Percentiles rank a stretch among this genome's conserved stretches.
Evolutionary conservation across 2,113 vertebrate species (phyloP).

Genomic region (Pagrus major): DNA sequence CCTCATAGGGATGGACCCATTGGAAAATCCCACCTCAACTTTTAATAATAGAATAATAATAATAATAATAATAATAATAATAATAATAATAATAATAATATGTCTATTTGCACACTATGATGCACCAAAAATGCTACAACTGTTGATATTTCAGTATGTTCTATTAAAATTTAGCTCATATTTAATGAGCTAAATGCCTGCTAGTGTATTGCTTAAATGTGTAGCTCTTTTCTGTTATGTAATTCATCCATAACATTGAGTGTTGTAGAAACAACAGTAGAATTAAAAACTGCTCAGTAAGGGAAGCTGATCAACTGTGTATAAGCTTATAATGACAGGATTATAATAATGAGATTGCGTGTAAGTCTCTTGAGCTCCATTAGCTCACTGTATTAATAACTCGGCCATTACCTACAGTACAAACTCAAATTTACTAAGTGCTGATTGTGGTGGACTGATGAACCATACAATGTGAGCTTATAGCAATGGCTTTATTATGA

Average conservation of each 20-base stretch:
- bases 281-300: neutral
- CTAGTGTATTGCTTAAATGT: neutral
- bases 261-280: neutral
- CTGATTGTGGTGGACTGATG: neutral
- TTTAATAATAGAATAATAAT: no score
- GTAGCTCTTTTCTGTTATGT: neutral
- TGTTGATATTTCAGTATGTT: neutral
- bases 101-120: neutral
- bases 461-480: neutral
- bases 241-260: neutral
- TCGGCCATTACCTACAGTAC: neutral
- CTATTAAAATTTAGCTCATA: neutral
- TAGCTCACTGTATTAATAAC: neutral
- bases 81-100: neutral
- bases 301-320: neutral
- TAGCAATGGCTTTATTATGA: neutral
- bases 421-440: neutral
- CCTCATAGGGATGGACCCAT: neutral
- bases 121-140: neutral
- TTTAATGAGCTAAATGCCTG: neutral
- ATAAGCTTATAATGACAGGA: neutral
- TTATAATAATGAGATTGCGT: slow-evolving; percentile 1
- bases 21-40: neutral
- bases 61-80: no score
- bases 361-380: slow-evolving; percentile 13